Conservation (phyloP, 2,797 vertebrate species). For the Urophycis tenuis region DNA sequence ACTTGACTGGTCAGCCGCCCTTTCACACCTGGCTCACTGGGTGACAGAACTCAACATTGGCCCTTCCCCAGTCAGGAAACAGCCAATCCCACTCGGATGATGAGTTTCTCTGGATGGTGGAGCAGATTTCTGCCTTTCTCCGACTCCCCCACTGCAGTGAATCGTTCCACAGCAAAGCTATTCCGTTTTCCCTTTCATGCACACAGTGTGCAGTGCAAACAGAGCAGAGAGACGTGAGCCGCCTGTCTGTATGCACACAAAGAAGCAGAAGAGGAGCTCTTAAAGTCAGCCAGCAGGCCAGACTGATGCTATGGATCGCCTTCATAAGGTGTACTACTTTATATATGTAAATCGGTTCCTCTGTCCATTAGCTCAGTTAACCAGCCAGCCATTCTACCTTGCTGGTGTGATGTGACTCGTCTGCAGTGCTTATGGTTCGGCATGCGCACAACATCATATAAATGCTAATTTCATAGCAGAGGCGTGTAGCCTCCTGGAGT, state of each 20-base stretch:
- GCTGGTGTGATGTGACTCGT: slow-evolving; percentile 28
- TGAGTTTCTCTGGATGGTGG: neutral
- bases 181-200: too few relatives aligned
- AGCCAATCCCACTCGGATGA: neutral
- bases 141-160: neutral
- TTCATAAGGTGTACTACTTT: slow-evolving; percentile 3
- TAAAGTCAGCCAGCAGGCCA: neutral
- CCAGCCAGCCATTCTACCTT: slow-evolving; percentile 38
- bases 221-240: neutral
- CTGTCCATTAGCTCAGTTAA: slow-evolving; percentile 54
- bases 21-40: slow-evolving; percentile 29
- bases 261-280: neutral
- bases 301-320: neutral
- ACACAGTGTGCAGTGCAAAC: too few relatives aligned
- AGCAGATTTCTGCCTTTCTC: neutral
- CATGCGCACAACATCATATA: slow-evolving; percentile 53
- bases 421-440: slow-evolving; percentile 31
- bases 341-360: slow-evolving; percentile 46
- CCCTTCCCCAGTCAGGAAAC: neutral
- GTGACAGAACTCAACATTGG: slow-evolving; percentile 13
- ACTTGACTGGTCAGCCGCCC: slow-evolving; percentile 16
- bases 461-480: slow-evolving; percentile 59
- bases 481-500: slow-evolving; percentile 37
- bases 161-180: neutral
- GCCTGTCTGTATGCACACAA: neutral